phyloP scores from a whole-genome alignment of 2,113 vertebrate genomes.

The Coturnix japonica region DNA sequence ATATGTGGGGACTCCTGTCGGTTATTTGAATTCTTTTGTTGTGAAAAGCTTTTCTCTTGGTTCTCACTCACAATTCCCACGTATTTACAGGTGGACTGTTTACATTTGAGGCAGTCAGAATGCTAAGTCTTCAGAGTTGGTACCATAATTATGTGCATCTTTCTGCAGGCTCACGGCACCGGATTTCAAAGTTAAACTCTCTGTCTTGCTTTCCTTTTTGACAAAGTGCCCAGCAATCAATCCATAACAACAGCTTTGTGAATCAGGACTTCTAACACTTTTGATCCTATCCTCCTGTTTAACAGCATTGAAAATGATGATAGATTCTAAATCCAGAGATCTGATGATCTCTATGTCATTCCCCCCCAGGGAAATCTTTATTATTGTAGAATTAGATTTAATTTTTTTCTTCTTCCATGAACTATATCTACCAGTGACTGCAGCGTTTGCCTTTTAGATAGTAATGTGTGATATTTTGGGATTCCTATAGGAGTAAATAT shows the following conservation, averaged over 20 bases:
- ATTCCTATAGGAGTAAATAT: not conserved
- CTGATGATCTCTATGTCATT: not conserved
- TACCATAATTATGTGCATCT: not conserved
- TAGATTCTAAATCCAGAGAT: not conserved
- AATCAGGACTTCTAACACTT: not conserved
- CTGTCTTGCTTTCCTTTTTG: not conserved
- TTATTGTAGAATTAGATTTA: not conserved
- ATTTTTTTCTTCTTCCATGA: not conserved
- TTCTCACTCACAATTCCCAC: not conserved
- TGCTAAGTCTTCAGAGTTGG: not conserved
- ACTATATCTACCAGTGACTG: not conserved
- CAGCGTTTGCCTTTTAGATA: not conserved
- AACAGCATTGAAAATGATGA: not conserved
- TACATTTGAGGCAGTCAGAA: not conserved
- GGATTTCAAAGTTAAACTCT: not conserved
- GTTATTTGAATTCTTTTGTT: not conserved
- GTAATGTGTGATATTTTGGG: not conserved
- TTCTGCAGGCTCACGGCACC: not conserved
- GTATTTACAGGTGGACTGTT: not conserved
- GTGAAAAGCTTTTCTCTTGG: accelerated
- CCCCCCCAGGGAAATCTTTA: not conserved
- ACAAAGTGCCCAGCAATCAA: not conserved
- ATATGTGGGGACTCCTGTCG: not conserved
- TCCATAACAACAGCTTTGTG: not conserved
- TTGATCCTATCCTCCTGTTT: not conserved